Conservation (phyloP, 2,888 invertebrate species). For the Dorcus hopei region DNA sequence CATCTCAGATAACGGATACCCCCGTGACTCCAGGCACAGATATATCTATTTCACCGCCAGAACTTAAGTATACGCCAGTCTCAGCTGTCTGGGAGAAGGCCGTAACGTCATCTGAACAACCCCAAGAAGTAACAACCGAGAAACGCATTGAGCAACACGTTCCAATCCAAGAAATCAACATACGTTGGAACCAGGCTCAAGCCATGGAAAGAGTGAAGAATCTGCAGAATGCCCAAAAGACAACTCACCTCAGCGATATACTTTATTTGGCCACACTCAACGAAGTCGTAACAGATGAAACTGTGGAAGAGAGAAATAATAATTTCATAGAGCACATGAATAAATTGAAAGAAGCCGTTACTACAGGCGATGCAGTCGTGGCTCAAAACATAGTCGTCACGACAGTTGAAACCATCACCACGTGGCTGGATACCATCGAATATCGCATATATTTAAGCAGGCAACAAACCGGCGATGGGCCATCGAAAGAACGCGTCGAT, state of each 20-base stretch:
- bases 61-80: constrained; percentile 33
- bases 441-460: constrained; percentile 67
- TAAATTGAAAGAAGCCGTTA: constrained; percentile 58
- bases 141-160: constrained; percentile 17
- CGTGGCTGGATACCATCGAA: constrained; percentile 82
- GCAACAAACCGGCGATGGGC: constrained; percentile 57
- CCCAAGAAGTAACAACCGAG: constrained; percentile 32
- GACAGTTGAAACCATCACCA: constrained; percentile 76
- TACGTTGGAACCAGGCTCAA: constrained; percentile 55
- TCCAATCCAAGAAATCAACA: constrained; percentile 41
- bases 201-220: constrained; percentile 57
- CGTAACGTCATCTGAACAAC: constrained; percentile 20
- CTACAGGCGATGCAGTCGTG: constrained; percentile 55
- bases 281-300: constrained; percentile 55
- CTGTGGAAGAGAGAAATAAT: constrained; percentile 54
- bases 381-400: constrained; percentile 70
- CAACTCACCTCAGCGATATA: constrained; percentile 59
- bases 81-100: constrained; percentile 31
- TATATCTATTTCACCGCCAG: constrained; percentile 38
- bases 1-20: constrained; percentile 48
- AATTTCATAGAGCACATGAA: constrained; percentile 61
- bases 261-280: constrained; percentile 61
- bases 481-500: constrained; percentile 59
- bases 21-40: constrained; percentile 53
- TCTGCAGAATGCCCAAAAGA: constrained; percentile 54